Evolutionary conservation across 2,888 invertebrate genomes (phyloP).

Genomic region (Opisthograptis luteolata): DNA sequence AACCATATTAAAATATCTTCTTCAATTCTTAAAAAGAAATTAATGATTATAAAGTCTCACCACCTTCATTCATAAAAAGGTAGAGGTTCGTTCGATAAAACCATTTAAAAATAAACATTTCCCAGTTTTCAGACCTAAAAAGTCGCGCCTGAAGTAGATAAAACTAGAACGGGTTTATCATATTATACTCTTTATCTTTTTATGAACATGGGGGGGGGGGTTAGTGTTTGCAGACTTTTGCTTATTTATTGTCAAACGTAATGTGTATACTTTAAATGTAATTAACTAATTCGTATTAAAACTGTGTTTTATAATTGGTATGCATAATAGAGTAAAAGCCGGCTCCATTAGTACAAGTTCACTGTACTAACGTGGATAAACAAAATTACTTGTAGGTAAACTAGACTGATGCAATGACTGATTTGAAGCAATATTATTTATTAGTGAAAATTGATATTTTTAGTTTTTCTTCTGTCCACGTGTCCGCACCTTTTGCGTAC

Average conservation of each 20-base stretch:
- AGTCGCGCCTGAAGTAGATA: too few species aligned
- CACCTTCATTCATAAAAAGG: too few species aligned
- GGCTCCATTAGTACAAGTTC: conserved; percentile 51
- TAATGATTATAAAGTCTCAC: background rate
- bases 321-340: conserved; percentile 30
- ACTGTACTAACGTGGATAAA: conserved; percentile 44
- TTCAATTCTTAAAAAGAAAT: conserved; percentile 1
- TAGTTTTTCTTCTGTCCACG: conserved; percentile 37
- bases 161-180: too few species aligned
- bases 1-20: background rate
- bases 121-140: too few species aligned
- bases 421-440: conserved; percentile 83
- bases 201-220: too few species aligned
- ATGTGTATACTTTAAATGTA: conserved; percentile 4
- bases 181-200: too few species aligned
- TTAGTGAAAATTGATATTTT: conserved; percentile 62
- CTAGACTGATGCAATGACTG: conserved; percentile 81
- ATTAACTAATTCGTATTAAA: conserved; percentile 14
- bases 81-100: too few species aligned
- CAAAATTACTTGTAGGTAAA: conserved; percentile 49
- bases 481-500: conserved; percentile 24
- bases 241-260: conserved; percentile 3
- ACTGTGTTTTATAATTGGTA: conserved; percentile 15
- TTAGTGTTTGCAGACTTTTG: background rate
- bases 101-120: too few species aligned